phyloP scores from a whole-genome alignment of 2,797 vertebrate genomes.

The Xerus rutilus region DNA sequence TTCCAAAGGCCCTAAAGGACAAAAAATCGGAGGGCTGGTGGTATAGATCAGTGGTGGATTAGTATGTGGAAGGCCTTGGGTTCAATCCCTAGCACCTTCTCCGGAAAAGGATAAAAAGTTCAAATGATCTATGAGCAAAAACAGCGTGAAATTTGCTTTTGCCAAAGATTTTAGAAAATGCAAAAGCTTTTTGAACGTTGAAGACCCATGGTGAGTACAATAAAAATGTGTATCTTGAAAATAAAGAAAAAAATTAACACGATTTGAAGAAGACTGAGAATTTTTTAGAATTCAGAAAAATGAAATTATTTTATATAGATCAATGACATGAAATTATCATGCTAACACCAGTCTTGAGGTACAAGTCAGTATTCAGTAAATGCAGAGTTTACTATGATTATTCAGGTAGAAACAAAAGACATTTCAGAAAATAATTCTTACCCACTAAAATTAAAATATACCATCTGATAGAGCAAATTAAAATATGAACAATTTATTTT shows the following conservation, averaged over 20 bases:
- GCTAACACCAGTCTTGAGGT: background rate
- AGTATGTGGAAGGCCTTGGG: background rate
- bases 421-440: background rate
- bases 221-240: background rate
- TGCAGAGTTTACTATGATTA: background rate
- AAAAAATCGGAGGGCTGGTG: background rate
- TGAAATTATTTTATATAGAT: background rate
- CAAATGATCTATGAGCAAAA: background rate
- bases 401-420: background rate
- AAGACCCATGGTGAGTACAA: background rate
- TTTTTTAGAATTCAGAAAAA: background rate
- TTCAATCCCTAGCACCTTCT: background rate
- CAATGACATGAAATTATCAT: background rate
- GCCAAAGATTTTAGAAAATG: background rate
- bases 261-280: background rate
- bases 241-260: background rate
- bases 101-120: background rate
- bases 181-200: background rate
- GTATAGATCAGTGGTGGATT: background rate
- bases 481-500: background rate
- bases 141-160: background rate
- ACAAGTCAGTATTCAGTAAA: background rate
- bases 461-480: background rate
- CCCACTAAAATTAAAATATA: background rate
- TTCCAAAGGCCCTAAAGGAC: background rate